Evolutionary conservation across 37 sponge, comb jelly and placozoan genomes (phyloP).

Genomic region (Oscarella lobularis): DNA sequence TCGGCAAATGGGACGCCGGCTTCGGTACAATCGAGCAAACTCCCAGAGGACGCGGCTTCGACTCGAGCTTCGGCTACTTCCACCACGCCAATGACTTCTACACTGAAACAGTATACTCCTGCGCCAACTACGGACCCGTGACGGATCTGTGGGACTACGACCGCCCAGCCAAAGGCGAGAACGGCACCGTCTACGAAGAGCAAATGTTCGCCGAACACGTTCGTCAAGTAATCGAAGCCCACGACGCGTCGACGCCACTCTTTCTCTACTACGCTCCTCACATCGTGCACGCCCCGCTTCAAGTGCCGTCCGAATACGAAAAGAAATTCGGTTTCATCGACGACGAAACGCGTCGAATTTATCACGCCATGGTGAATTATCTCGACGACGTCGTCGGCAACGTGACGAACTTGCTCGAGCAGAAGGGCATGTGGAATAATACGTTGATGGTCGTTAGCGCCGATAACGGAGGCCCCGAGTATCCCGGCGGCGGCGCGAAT

Average conservation of each 20-base stretch:
- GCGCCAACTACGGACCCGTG: conserved; percentile 8
- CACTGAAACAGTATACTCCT: background rate
- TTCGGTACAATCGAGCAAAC: too few species aligned
- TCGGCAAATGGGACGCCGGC: conserved; percentile 11
- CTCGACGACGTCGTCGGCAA: conserved; percentile 24
- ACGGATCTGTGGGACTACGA: conserved; percentile 12
- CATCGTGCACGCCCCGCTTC: conserved; percentile 9
- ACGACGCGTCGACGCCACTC: conserved; percentile 11
- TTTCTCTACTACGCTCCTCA: conserved; percentile 23
- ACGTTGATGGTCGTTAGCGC: conserved; percentile 27
- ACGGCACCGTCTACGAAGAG: too few species aligned
- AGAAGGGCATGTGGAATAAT: conserved; percentile 43
- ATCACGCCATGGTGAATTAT: conserved; percentile 32
- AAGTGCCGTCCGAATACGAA: conserved; percentile 25
- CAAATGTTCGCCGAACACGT: too few species aligned
- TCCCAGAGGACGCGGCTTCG: conserved; percentile 19
- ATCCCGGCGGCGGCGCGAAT: conserved; percentile 26
- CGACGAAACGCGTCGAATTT: conserved; percentile 12
- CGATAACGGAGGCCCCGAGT: conserved; percentile 49
- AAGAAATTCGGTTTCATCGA: conserved; percentile 20
- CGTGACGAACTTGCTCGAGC: conserved; percentile 9
- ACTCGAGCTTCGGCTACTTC: conserved; percentile 24
- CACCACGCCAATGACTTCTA: conserved; percentile 17
- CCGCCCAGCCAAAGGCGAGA: conserved; percentile 12
- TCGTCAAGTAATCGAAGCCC: too few species aligned